Evolutionary conservation across 2,113 vertebrate genomes (phyloP).

Genomic region (Catagonus wagneri): DNA sequence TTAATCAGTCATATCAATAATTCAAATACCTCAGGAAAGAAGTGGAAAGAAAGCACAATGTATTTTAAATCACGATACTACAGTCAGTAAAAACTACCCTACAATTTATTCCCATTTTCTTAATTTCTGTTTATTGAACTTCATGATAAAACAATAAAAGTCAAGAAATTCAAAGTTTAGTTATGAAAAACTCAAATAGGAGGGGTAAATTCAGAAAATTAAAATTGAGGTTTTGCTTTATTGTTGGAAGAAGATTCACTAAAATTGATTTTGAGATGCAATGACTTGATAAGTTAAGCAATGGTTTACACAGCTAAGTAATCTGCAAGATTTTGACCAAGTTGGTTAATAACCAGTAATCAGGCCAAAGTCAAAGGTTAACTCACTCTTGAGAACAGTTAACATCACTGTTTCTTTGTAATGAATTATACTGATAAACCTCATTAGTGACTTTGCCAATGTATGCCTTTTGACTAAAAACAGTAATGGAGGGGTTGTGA

Average conservation of each 20-base stretch:
- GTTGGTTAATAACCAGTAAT: not conserved
- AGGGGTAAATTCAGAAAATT: not conserved
- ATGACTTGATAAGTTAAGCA: not conserved
- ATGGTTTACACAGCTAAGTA: not conserved
- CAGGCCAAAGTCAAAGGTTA: not conserved
- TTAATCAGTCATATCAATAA: not conserved
- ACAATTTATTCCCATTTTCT: not conserved
- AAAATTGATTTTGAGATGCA: not conserved
- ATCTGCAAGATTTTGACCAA: not conserved
- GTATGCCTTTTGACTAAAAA: not conserved
- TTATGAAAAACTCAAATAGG: not conserved
- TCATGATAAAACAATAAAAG: not conserved
- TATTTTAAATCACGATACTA: not conserved
- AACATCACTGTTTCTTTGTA: not conserved
- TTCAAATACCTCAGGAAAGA: not conserved
- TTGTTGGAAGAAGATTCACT: not conserved
- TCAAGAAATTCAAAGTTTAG: not conserved
- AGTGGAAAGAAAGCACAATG: not conserved
- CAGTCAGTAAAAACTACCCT: not conserved
- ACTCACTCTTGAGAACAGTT: not conserved
- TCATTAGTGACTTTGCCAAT: not conserved
- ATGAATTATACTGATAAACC: not conserved
- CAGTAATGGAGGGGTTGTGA: too few relatives aligned
- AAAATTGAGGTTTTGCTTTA: not conserved
- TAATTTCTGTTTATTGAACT: not conserved